phyloP scores from a whole-genome alignment of 2,113 vertebrate genomes.

The Struthidea cinerea region DNA sequence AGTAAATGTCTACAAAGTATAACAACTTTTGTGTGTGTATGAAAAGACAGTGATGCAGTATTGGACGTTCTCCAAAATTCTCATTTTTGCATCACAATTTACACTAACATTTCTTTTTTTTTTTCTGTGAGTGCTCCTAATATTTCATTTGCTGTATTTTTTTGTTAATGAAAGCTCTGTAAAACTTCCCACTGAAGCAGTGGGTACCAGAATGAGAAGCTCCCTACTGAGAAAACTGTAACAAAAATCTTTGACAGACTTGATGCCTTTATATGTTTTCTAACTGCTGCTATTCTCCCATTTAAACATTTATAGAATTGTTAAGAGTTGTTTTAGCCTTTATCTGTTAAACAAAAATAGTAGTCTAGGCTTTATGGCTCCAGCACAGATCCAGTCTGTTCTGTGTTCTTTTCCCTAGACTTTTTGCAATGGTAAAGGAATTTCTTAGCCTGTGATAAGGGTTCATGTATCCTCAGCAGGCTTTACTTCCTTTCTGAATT shows the following conservation, averaged over 20 bases:
- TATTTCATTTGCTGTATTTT: neutral
- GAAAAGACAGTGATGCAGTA: neutral
- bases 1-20: neutral
- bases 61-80: neutral
- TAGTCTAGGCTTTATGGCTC: neutral
- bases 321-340: neutral
- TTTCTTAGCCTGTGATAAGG: neutral
- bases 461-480: neutral
- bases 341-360: neutral
- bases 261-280: neutral
- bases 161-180: neutral
- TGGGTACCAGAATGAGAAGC: neutral
- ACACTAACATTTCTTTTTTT: neutral
- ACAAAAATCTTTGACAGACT: neutral
- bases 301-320: neutral
- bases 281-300: neutral
- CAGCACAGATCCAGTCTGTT: neutral
- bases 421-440: neutral
- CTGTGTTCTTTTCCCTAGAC: neutral
- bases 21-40: neutral
- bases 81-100: neutral
- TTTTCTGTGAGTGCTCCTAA: rapidly evolving
- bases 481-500: neutral
- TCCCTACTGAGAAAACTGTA: neutral
- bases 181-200: neutral